Evolutionary conservation across 2,113 vertebrate genomes (phyloP), one percentile per base, ranked within the genome.

Genomic region (Micronisus gabar): DNA sequence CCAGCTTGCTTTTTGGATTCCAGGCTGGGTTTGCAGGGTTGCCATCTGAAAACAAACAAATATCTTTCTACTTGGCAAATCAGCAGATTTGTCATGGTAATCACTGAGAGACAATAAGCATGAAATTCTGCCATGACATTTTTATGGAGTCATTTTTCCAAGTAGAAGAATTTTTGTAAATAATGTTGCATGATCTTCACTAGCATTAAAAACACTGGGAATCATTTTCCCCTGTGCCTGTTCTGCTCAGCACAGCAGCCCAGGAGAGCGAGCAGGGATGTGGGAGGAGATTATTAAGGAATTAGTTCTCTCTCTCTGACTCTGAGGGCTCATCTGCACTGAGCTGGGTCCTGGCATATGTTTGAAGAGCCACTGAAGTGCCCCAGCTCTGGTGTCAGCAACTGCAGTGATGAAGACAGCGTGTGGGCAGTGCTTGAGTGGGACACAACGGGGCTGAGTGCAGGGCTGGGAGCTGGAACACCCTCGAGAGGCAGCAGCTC

Each of bases 41-140:
- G 87, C 75, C 82, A 70, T 95, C 83, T 90, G 91, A 97, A 96
- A 97, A 88, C 81, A 95, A 94, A 95, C 81, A 95, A 92, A 61
- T 75, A 74, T 88, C 75, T 84, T 61, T 95, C 84, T 76, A 40
- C 67, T 84, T 88, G 68, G 85, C 81, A 95, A 95, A 95, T 93
- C 65, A 88, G 71, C 70, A 82, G 72, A 87, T 97, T 95, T 94
- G 71, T 95, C 93, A 93, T 71, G 81, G 81, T 93, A 88, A 93
- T 96, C 67, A 83, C 89, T 82, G 76, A 80, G 72, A 90, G 79
- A 94, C 74, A 96, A 94, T 81, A 95, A 89, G 86, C 85, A 92
- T 23, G 45, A 94, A 90, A 95, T 66, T 52, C 86, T 96, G 81
- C 81, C 70, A 63, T 78, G 86, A 62, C 82, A 88, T 91, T 93